Evolutionary conservation across 2,888 invertebrate genomes (phyloP), one percentile per base, ranked within the genome.

Genomic region (Dexiosoma caninum): DNA sequence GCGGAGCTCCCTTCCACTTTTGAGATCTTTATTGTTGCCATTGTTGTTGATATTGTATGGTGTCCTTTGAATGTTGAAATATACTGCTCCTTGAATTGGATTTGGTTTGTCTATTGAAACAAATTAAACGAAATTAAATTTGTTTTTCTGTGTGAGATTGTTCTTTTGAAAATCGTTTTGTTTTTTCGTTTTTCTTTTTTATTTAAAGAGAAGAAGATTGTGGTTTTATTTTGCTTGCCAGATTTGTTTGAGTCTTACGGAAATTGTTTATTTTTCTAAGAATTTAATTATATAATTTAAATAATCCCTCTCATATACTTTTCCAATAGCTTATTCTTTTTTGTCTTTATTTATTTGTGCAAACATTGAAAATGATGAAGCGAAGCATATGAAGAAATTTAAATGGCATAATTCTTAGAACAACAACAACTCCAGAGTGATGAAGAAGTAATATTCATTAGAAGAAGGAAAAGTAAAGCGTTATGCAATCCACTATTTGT

Each of bases 121-220:
- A 70, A 66, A 70, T 70, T 77, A 64, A 57, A 64, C 49, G 53
- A 57, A 71, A 71, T 78, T 71, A 51, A 55, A 66, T 21, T 60
- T 30, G 21, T 19, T 1, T 19, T 4, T 37, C 2, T 49, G 49
- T 40, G 21, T 27, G 49, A 5, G 10, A 35, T 10, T 57, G 2
- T 59, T 40, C 12, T 16, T 46, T 51, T 19, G 23, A n/a, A 59
- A 42, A 59, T 40, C 66, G 14, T 12, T n/a, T n/a, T n/a, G n/a
- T n/a, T n/a, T n/a, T n/a, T n/a, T n/a, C n/a, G n/a, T n/a, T 35
- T 67, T 44, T 67, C n/a, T 44, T 44, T 32, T 64, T 21, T 77
- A 70, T 62, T 77, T 64, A 77, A 64, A 70, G 14, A 21, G 6
- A 32, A 64, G n/a, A 30, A 59, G 70, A 77, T 77, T 77, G 57